Conservation (phyloP, 1,140 invertebrate species). For the Triops longicaudatus region DNA sequence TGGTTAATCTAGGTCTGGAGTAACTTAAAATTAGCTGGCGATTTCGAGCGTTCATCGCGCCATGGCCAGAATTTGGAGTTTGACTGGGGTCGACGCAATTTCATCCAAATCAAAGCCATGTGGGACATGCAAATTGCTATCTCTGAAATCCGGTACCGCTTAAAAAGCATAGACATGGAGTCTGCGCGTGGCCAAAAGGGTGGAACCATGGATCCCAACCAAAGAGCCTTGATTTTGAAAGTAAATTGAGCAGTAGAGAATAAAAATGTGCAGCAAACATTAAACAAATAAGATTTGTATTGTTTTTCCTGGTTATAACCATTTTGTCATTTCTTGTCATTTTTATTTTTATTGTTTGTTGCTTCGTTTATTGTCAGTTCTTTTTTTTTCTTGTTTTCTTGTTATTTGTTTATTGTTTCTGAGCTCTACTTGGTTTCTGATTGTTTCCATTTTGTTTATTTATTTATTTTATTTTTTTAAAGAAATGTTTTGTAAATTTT, state of each 20-base stretch:
- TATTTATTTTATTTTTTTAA: too few relatives aligned
- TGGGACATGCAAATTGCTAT: conserved; percentile 30
- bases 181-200: conserved; percentile 35
- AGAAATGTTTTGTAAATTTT: too few relatives aligned
- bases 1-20: conserved; percentile 39
- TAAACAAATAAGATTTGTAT: too few relatives aligned
- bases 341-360: too few relatives aligned
- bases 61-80: conserved; percentile 42
- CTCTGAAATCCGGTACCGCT: conserved; percentile 29
- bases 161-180: conserved; percentile 41
- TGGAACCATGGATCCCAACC: conserved; percentile 41
- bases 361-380: too few relatives aligned
- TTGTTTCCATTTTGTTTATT: too few relatives aligned
- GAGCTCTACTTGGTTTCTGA: too few relatives aligned
- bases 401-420: too few relatives aligned
- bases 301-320: too few relatives aligned
- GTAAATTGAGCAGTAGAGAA: conserved; percentile 37
- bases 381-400: too few relatives aligned
- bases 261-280: too few relatives aligned
- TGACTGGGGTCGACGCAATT: conserved; percentile 61
- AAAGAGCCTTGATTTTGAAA: conserved; percentile 53
- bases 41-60: conserved; percentile 36
- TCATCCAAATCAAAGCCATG: conserved; percentile 57
- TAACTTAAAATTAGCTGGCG: conserved; percentile 34
- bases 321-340: too few relatives aligned